phyloP scores from a whole-genome alignment of 2,113 vertebrate species.

The Gymnarchus niloticus region DNA sequence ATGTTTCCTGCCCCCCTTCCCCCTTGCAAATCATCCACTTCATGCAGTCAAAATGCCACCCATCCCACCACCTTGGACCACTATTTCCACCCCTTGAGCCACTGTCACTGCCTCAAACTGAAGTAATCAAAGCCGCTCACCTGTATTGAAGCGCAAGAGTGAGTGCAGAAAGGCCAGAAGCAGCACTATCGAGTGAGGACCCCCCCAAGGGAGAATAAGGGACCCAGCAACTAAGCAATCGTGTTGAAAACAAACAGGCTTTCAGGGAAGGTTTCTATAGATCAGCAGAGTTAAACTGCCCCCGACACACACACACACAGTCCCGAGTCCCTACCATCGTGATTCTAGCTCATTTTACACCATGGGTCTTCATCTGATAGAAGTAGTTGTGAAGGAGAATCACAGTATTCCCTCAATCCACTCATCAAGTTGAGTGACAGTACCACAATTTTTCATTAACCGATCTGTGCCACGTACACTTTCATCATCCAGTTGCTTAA shows the following conservation, averaged over 20 bases:
- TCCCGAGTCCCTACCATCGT: neutral
- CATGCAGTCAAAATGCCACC: neutral
- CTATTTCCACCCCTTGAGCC: neutral
- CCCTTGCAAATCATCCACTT: neutral
- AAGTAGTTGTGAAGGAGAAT: neutral
- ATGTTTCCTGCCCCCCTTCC: neutral
- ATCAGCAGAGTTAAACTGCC: neutral
- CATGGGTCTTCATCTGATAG: neutral
- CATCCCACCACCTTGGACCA: neutral
- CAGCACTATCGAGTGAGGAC: neutral
- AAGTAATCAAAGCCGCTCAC: neutral
- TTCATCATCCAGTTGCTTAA: neutral
- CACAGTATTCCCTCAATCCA: neutral
- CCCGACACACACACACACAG: neutral
- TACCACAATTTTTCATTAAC: neutral
- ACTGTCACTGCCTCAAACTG: neutral
- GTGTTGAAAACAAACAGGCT: slow-evolving; percentile 11
- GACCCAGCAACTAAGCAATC: neutral
- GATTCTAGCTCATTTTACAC: neutral
- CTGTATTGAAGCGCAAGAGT: neutral
- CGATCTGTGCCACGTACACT: neutral
- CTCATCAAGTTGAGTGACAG: neutral
- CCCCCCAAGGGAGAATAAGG: neutral
- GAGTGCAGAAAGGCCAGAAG: neutral
- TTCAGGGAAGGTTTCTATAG: neutral